Evolutionary conservation across 2,888 invertebrate species (phyloP).

Genomic region (Dolomedes plantarius): DNA sequence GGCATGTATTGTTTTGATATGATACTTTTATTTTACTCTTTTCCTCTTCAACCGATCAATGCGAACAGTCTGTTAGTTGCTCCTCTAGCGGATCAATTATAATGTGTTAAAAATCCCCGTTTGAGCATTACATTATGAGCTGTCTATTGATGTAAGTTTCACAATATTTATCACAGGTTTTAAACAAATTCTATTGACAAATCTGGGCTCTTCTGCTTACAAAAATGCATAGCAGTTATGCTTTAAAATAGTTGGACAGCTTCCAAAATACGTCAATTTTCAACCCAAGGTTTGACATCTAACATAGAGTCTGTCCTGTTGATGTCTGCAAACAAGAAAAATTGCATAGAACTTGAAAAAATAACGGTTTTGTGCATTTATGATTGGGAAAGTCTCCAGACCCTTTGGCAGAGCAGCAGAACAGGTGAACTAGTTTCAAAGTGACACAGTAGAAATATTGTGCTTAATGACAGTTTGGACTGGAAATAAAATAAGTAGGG

Average conservation of each 20-base stretch:
- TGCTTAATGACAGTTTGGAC: constrained; percentile 41
- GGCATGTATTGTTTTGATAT: too few species aligned
- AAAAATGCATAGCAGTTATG: neutral
- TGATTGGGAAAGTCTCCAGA: constrained; percentile 44
- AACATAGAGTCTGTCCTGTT: constrained; percentile 13
- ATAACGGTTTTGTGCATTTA: constrained; percentile 12
- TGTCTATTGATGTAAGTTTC: too few species aligned
- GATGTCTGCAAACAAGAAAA: constrained; percentile 23
- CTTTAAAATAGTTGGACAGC: constrained; percentile 18
- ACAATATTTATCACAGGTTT: too few species aligned
- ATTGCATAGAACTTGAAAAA: constrained; percentile 37
- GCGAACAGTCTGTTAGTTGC: too few species aligned
- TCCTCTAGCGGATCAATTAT: too few species aligned
- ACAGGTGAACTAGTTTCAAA: constrained; percentile 34
- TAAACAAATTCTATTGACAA: too few species aligned
- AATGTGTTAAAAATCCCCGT: too few species aligned
- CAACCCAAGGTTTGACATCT: constrained; percentile 1
- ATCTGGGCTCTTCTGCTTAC: too few species aligned
- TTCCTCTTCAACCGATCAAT: too few species aligned
- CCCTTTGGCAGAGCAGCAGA: constrained; percentile 19
- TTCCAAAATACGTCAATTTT: constrained; percentile 26
- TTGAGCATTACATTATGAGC: too few species aligned
- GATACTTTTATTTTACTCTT: too few species aligned
- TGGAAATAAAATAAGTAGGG: too few species aligned
- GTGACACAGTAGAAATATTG: constrained; percentile 20